A percentile compares a stretch with the other conserved stretches of the same genome.
phyloP scores from a whole-genome alignment of 2,888 invertebrate genomes.

The Criorhina ranunculi region DNA sequence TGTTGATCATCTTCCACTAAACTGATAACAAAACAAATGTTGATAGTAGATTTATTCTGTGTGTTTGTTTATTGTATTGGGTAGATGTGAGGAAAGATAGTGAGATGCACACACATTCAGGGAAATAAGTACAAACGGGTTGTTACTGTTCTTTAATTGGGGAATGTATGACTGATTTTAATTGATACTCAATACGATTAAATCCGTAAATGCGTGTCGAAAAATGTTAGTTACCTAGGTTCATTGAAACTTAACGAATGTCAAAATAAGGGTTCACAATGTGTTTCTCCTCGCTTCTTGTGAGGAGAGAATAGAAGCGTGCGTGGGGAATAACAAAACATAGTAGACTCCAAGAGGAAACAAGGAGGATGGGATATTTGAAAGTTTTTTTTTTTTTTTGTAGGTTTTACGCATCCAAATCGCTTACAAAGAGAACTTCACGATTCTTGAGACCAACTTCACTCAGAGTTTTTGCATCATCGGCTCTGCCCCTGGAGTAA shows the following conservation, averaged over 20 bases:
- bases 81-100: neutral
- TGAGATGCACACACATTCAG: slow-evolving; percentile 18
- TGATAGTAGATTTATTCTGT: slow-evolving; percentile 19
- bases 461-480: slow-evolving; percentile 81
- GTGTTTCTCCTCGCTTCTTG: slow-evolving; percentile 19
- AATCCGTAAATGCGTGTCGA: slow-evolving; percentile 48
- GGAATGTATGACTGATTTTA: slow-evolving; percentile 30
- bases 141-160: neutral
- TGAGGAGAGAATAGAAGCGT: slow-evolving; percentile 17
- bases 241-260: slow-evolving; percentile 46
- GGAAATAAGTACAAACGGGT: slow-evolving; percentile 46
- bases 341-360: slow-evolving; percentile 32
- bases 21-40: slow-evolving; percentile 43
- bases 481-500: slow-evolving; percentile 83
- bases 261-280: slow-evolving; percentile 28
- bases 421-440: slow-evolving; percentile 97
- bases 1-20: slow-evolving; percentile 39
- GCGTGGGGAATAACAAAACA: slow-evolving; percentile 15
- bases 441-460: slow-evolving; percentile 94
- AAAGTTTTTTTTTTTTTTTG: slow-evolving; percentile 17
- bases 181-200: slow-evolving; percentile 40
- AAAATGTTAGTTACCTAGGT: slow-evolving; percentile 38
- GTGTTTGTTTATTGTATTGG: slow-evolving; percentile 6
- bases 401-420: slow-evolving; percentile 90
- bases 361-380: slow-evolving; percentile 27